These are phyloP conservation scores for Tanytarsus gracilentus DNA, from an alignment of 2,888 invertebrate species.

Conservation along the genomic window DNA sequence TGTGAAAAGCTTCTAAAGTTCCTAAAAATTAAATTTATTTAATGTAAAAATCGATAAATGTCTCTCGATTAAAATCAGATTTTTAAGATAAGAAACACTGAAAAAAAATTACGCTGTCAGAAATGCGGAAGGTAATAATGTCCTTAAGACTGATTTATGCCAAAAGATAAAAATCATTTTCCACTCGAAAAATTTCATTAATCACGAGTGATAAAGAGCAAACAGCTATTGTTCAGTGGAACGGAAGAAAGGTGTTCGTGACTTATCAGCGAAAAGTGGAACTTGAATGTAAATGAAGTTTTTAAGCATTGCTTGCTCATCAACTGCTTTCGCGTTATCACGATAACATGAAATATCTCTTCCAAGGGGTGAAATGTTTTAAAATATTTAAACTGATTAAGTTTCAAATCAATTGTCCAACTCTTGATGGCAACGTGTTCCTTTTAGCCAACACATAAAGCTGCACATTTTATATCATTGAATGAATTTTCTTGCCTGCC, in stretches of 20 bases:
- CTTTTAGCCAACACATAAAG: conserved; percentile 25
- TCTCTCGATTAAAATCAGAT: neutral
- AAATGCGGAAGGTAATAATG: neutral
- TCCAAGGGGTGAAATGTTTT: conserved; percentile 9
- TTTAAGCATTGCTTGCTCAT: conserved; percentile 5
- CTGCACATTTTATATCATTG: conserved; percentile 14
- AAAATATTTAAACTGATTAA: too few relatives aligned
- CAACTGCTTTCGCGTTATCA: conserved; percentile 4
- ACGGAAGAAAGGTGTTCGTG: conserved; percentile 11
- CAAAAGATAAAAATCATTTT: neutral
- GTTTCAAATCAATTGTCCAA: too few relatives aligned
- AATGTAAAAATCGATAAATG: neutral
- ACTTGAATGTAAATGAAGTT: conserved; percentile 6
- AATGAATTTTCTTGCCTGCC: neutral
- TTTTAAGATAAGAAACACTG: too few relatives aligned
- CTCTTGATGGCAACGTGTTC: conserved; percentile 4
- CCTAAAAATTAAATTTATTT: neutral
- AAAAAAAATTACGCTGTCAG: too few relatives aligned
- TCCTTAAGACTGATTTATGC: neutral
- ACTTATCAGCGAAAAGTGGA: conserved; percentile 15
- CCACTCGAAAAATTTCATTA: conserved; percentile 4
- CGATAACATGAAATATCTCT: too few relatives aligned
- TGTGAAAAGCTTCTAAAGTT: neutral
- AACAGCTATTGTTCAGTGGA: neutral
- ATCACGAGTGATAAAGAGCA: neutral